Evolutionary conservation across 1,140 invertebrate genomes (phyloP), one percentile per base, ranked within the genome.

Genomic region (Nymphalis io): DNA sequence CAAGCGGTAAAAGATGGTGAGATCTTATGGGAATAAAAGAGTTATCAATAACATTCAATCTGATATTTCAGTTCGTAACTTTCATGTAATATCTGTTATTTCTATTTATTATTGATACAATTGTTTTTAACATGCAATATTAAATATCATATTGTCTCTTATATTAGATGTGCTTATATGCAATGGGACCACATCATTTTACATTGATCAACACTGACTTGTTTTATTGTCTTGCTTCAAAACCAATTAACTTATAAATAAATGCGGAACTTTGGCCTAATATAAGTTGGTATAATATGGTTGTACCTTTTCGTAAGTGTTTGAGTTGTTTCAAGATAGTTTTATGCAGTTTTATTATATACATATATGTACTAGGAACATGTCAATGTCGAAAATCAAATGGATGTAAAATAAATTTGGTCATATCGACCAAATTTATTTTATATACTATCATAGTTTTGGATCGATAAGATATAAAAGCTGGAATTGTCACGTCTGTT

Each of bases 11-110:
- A 89, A 89, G 80, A 89, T 83, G 83, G 76, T 79, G 70, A 73
- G 80, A 81, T 82, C 83, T 81, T 81, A 76, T 63, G 80, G 73
- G 79, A 78, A 83, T 84, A 83, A 83, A 85, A 82, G 78, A 85
- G 81, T 85, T 87, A 90, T 86, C 88, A 87, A 90, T 90, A 90
- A 83, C 78, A 84, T 85, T 79, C 75, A 81, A 58, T 62, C 60
- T 57, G 68, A 69, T 63, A 63, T 62, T 61, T 60, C 20, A 69
- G 68, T 63, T 61, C 48, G 38, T 68, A 61, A 57, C 66, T 68
- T 63, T 44, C 33, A 53, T 70, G 44, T 42, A 55, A 44, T 46
- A 70, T 60, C 33, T 70, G 60, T 70, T 70, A 61, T 21, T 68
- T 53, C 51, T 67, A 21, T 58, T 42, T 18, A 8, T 44, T 40